Base-by-base conservation (phyloP, 2,113 vertebrate genomes). In the Lampris incognitus region DNA sequence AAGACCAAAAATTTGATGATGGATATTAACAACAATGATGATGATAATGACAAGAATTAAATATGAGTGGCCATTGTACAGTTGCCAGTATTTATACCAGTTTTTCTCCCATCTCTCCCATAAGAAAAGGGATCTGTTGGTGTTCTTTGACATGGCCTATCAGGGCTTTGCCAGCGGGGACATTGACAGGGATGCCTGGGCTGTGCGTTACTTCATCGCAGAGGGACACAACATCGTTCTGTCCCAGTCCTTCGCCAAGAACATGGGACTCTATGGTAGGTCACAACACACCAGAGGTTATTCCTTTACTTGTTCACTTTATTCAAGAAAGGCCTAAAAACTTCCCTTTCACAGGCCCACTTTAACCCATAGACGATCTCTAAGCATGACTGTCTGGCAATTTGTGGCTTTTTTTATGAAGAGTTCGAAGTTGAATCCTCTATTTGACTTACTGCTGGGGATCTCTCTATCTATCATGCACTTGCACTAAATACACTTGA, bases 221-320 rank as follows among this genome's bases (percentile, higher is more conserved):
- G 95, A 99, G 87, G 97, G 97, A 81, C 95, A 97, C 87, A 96
- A 98, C 51, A 72, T 99, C 3, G 72, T 97, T 71, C 86, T 99
- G 68, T 95, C 97, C 0, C 98, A 99, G 90, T 99, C 98, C 36
- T 99, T 97, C 0, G 98, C 98, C 8, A 99, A 99, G 91, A 99
- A 99, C 92, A 99, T 99, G 98, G 98, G 98, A 24, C 93, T 99
- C 5, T 99, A 99, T 0, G 98, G 98, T 99, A 89, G 97, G 97
- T 90, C 42, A 11, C 1, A 44, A 2, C 40, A 56, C 48, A 51
- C 5, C 3, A 50, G 52, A 67, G 2, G 9, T 7, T 42, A 5
- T 11, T 3, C 41, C 1, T 40, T 41, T 13, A 4, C 10, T 9
- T 61, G 24, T 24, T 24, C 24, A 24, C 24, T 24, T 24, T 24